Evolutionary conservation across 2,113 vertebrate species (phyloP).

Genomic region (Ifrita kowaldi): DNA sequence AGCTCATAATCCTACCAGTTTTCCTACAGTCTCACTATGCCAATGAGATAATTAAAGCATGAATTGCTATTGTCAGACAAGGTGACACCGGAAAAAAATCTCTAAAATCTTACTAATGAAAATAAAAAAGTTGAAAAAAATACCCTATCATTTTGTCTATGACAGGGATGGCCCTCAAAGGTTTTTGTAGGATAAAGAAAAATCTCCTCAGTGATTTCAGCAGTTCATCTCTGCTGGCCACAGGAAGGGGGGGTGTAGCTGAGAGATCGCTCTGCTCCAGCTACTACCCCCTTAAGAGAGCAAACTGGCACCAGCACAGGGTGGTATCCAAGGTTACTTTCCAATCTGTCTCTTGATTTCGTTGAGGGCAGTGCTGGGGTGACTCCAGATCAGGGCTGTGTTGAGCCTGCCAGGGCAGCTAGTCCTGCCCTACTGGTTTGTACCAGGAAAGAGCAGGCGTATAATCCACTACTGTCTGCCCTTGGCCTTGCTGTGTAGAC

Average conservation of each 20-base stretch:
- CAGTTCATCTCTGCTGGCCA: not conserved
- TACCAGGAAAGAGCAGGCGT: not conserved
- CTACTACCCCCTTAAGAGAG: not conserved
- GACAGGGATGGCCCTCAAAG: not conserved
- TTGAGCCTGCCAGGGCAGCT: not conserved
- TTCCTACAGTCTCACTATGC: not conserved
- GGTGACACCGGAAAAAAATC: not conserved
- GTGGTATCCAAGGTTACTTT: not conserved
- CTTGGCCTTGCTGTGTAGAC: not conserved
- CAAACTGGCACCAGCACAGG: not conserved
- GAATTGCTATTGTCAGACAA: not conserved
- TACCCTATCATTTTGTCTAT: not conserved
- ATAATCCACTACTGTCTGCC: not conserved
- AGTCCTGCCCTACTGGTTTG: not conserved
- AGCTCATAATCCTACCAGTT: not conserved
- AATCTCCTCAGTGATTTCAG: not conserved
- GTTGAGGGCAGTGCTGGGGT: not conserved
- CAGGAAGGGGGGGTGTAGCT: not conserved
- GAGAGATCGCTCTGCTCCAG: not conserved
- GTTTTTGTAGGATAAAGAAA: not conserved
- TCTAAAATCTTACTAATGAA: not conserved
- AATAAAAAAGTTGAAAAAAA: not conserved
- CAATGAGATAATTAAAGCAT: not conserved
- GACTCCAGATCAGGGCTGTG: not conserved
- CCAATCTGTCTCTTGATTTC: not conserved